phyloP scores from a whole-genome alignment of 2,797 vertebrate genomes.

The Takifugu rubripes region DNA sequence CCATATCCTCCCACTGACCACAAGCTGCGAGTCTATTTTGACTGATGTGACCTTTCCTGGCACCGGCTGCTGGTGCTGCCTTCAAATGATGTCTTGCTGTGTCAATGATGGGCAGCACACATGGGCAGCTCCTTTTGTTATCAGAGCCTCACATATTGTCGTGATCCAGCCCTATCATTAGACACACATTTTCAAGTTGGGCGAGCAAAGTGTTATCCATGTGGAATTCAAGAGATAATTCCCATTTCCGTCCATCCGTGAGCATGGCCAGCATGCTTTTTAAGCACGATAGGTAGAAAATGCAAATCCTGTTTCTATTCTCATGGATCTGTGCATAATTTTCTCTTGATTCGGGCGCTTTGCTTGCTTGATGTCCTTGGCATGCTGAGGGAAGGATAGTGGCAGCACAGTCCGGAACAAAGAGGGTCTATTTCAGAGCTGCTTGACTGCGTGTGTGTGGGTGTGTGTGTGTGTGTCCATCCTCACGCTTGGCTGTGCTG shows the following conservation, averaged over 20 bases:
- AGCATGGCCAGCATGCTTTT: slow-evolving; percentile 29
- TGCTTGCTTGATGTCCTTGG: slow-evolving; percentile 51
- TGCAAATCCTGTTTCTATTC: slow-evolving; percentile 34
- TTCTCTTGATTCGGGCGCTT: slow-evolving; percentile 42
- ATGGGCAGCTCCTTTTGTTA: slow-evolving; percentile 54
- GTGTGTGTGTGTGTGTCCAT: slow-evolving; percentile 2
- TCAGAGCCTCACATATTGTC: slow-evolving; percentile 53
- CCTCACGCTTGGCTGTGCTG: slow-evolving; percentile 35
- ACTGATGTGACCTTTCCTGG: slow-evolving; percentile 55
- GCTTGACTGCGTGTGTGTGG: slow-evolving; percentile 30
- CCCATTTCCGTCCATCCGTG: slow-evolving; percentile 13
- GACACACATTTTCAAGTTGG: slow-evolving; percentile 46
- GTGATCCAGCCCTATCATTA: slow-evolving; percentile 53
- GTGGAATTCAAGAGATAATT: slow-evolving; percentile 55
- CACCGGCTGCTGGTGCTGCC: slow-evolving; percentile 21
- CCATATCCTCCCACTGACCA: slow-evolving; percentile 30
- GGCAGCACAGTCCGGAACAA: slow-evolving; percentile 49
- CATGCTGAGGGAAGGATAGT: slow-evolving; percentile 33
- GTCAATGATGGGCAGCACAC: slow-evolving; percentile 38
- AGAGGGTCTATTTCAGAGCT: slow-evolving; percentile 33
- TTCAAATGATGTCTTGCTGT: slow-evolving; percentile 27
- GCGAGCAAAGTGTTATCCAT: slow-evolving; percentile 32
- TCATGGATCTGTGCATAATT: slow-evolving; percentile 53
- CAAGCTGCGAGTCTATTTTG: slow-evolving; percentile 32
- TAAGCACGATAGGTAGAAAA: slow-evolving; percentile 39